Percentiles rank a stretch among this genome's conserved stretches.
Conservation (phyloP, 53 echinoderm and acorn worm species). For the Zoroaster sp. region DNA sequence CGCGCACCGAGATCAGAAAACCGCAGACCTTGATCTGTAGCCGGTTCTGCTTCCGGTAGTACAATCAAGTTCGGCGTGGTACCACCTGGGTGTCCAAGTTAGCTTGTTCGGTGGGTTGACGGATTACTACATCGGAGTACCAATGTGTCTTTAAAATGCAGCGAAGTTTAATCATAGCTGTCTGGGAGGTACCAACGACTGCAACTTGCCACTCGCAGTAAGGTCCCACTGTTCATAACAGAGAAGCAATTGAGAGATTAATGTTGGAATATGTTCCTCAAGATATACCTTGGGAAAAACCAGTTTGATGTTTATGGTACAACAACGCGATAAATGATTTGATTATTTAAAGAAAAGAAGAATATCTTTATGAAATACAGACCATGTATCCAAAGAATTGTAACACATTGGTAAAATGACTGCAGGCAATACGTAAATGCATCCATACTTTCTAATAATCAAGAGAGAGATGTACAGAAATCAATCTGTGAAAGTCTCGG, state of each 20-base stretch:
- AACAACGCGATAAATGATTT: too few species aligned
- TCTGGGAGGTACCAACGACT: conserved; percentile 16
- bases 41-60: conserved; percentile 74
- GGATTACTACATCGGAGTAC: background rate
- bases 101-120: conserved; percentile 38
- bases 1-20: background rate
- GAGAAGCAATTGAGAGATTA: too few species aligned
- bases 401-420: too few species aligned
- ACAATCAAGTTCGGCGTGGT: conserved; percentile 76
- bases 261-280: too few species aligned
- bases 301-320: too few species aligned
- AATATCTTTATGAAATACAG: too few species aligned
- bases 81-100: conserved; percentile 73
- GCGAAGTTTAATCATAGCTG: conserved; percentile 65
- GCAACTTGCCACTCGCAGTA: conserved; percentile 72
- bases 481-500: too few species aligned
- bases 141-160: conserved; percentile 47
- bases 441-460: too few species aligned
- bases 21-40: background rate
- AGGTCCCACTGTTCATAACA: conserved; percentile 64
- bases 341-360: background rate
- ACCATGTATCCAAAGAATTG: too few species aligned
- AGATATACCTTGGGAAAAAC: too few species aligned
- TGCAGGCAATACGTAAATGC: too few species aligned
- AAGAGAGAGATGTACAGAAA: too few species aligned